phyloP scores from a whole-genome alignment of 2,888 invertebrate genomes.

The Cerastis rubricosa region DNA sequence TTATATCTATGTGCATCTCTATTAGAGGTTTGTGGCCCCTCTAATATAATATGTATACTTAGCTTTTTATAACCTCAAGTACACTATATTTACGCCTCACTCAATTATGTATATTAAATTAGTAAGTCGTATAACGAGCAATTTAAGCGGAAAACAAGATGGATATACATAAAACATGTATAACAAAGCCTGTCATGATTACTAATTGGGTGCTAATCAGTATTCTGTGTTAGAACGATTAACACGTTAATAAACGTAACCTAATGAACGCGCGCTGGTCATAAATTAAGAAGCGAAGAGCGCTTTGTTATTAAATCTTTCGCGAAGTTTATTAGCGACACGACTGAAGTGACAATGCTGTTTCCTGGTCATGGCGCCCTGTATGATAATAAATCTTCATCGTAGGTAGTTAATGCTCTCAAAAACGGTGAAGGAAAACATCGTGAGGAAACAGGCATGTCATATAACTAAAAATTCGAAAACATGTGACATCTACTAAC shows the following conservation, averaged over 20 bases:
- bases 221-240: constrained; percentile 63
- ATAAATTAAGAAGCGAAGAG: constrained; percentile 49
- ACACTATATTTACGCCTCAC: constrained; percentile 4
- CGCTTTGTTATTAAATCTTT: constrained; percentile 38
- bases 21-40: constrained; percentile 28
- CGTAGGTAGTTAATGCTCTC: not conserved
- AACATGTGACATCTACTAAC: too few relatives aligned
- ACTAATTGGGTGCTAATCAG: constrained; percentile 60
- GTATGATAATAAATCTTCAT: not conserved
- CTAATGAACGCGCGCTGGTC: constrained; percentile 46
- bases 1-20: constrained; percentile 43
- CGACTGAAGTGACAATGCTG: not conserved
- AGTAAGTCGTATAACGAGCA: constrained; percentile 35
- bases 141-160: constrained; percentile 41
- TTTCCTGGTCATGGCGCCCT: not conserved
- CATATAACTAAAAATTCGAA: too few relatives aligned
- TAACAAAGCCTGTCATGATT: constrained; percentile 52
- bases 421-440: too few relatives aligned
- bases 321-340: constrained; percentile 5
- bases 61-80: constrained; percentile 1
- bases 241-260: constrained; percentile 59
- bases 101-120: constrained; percentile 16
- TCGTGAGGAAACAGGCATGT: too few relatives aligned
- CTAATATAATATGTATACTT: constrained; percentile 31
- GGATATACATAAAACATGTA: constrained; percentile 46